A percentile compares a stretch with the other conserved stretches of the same genome.
Conservation (phyloP, 1,140 invertebrate species). For the Aphaenogaster ashmeadi region DNA sequence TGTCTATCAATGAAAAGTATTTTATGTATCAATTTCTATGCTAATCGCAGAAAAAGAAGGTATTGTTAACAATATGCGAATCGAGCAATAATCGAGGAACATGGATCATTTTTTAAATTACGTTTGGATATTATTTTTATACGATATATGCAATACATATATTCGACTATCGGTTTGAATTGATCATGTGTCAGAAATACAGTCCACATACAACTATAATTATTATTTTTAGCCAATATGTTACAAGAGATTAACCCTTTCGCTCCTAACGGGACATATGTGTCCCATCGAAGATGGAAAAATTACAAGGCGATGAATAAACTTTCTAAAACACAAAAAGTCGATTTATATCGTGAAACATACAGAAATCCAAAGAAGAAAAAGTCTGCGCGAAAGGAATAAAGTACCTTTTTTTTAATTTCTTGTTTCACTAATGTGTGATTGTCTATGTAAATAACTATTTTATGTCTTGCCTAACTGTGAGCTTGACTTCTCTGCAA, state of each 20-base stretch:
- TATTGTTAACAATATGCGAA: not conserved
- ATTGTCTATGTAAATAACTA: not conserved
- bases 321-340: too few species aligned
- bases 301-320: too few species aligned
- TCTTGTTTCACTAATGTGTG: not conserved
- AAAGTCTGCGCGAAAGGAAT: too few species aligned
- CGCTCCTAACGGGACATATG: too few species aligned
- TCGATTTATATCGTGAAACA: too few species aligned
- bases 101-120: not conserved
- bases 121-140: not conserved
- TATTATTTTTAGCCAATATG: constrained; percentile 1
- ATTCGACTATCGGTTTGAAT: not conserved
- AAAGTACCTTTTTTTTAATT: not conserved
- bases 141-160: not conserved
- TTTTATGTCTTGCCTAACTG: not conserved
- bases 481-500: constrained; percentile 2
- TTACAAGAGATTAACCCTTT: not conserved
- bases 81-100: constrained; percentile 6
- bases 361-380: too few species aligned
- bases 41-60: not conserved
- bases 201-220: not conserved
- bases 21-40: not conserved
- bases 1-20: not conserved
- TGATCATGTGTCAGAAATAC: constrained; percentile 1
- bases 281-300: too few species aligned